Percentiles rank a stretch among this genome's conserved stretches.
These are phyloP conservation scores for Cynocephalus volans DNA, from an alignment of 2,113 vertebrate genomes.

Conservation along the genomic window DNA sequence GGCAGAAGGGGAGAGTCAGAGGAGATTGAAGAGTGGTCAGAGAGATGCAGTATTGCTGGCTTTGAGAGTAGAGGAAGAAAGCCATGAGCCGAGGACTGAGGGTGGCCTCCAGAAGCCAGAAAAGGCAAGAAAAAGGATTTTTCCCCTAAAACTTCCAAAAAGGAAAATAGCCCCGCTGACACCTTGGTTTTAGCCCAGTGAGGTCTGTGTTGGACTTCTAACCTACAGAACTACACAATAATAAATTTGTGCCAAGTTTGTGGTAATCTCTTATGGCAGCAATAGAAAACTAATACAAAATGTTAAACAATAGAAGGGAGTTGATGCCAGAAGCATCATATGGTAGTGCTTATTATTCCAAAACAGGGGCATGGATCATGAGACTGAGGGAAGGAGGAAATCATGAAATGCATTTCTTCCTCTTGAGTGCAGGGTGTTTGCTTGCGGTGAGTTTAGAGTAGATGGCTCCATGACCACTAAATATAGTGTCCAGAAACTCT, in stretches of 20 bases:
- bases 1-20: neutral
- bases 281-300: neutral
- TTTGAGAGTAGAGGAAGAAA: neutral
- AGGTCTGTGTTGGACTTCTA: neutral
- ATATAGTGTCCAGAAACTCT: conserved; percentile 23
- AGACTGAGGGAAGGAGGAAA: neutral
- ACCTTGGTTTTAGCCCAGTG: neutral
- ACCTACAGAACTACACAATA: neutral
- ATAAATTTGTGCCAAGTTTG: neutral
- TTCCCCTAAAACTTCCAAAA: neutral
- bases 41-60: neutral
- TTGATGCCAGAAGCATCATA: neutral
- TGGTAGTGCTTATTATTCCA: neutral
- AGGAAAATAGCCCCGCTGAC: neutral
- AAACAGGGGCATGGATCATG: neutral
- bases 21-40: neutral
- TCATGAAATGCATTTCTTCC: neutral
- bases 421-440: neutral
- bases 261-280: neutral
- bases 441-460: neutral
- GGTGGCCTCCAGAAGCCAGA: neutral
- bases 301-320: neutral
- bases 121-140: neutral
- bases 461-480: conserved; percentile 19
- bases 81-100: neutral